Base-by-base conservation (phyloP, 2,797 vertebrate species). In the Bryconaethiops microstoma region DNA sequence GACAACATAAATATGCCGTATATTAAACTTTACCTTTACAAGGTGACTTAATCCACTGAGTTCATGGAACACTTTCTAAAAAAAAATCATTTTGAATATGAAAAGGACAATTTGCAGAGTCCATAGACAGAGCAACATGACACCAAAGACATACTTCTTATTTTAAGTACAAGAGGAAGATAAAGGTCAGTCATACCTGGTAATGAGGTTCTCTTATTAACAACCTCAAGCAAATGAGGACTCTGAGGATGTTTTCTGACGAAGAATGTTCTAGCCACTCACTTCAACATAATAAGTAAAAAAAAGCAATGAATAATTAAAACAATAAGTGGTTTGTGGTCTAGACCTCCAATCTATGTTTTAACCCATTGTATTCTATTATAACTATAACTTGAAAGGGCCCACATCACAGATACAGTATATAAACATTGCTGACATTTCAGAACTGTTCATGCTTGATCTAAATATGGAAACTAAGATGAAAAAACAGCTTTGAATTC, bases 171-270 rank as follows among this genome's bases (percentile, higher is more conserved):
- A 16, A 45, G n/a, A n/a, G 19, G 17, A 1, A 21, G 55, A 12
- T n/a, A 48, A n/a, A 6, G 2, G 0, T 7, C 4, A 2, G 0
- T 14, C 79, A 7, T 85, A 97, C 96, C 95, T 96, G 96, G 86
- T 95, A 95, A 80, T 88, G 90, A 0, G 92, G 91, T 85, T 97
- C 95, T 88, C 96, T 95, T 89, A 97, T 94, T 77, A 98, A 85
- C 73, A 98, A 88, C 77, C 95, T 93, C 23, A 98, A 87, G 79
- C 96, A 97, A 82, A 96, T 94, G 83, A 97, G 91, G 78, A 96
- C 93, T 89, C 94, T 90, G 35, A 96, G 92, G 86, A 94, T 93
- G 77, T 95, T 94, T 75, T 95, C 89, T 0, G 95, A 90, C 0
- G 85, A 85, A n/a, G 94, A 94, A 67, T 87, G 88, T 54, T 94